A percentile compares a stretch with the other conserved stretches of the same genome.
Conservation (phyloP, 2,113 vertebrate genomes). For the Grus americana region DNA sequence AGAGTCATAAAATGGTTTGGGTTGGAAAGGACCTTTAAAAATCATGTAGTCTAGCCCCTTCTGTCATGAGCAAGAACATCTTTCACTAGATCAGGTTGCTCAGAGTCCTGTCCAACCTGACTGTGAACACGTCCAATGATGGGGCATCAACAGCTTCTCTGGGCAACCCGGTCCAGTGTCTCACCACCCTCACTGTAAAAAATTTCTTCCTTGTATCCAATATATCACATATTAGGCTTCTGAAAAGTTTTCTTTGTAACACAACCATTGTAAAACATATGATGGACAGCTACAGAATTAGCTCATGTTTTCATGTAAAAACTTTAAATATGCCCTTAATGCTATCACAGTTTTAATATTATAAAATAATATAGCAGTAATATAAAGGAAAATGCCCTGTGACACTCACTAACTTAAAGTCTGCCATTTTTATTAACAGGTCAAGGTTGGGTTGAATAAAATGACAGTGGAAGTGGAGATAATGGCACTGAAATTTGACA, state of each 20-base stretch:
- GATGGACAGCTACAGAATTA: background rate
- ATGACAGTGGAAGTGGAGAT: background rate
- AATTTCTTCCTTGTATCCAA: background rate
- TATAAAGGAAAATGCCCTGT: background rate
- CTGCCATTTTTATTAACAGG: background rate
- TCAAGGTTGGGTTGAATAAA: background rate
- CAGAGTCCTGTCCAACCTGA: background rate
- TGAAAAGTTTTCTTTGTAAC: background rate
- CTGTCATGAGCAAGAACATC: background rate
- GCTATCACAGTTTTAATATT: background rate
- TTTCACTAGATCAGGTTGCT: accelerated
- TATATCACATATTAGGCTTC: background rate
- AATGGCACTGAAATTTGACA: background rate
- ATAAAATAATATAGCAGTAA: background rate
- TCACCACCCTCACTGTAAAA: accelerated
- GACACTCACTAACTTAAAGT: background rate
- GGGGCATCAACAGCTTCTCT: background rate
- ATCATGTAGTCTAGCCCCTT: background rate
- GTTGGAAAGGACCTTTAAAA: background rate
- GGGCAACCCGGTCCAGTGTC: background rate
- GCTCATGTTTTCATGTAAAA: background rate
- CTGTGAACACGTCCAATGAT: background rate
- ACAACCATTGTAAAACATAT: background rate
- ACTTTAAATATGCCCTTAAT: background rate
- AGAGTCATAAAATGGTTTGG: background rate